Conservation (phyloP, 2,888 invertebrate genomes). For the Seladonia tumulorum region DNA sequence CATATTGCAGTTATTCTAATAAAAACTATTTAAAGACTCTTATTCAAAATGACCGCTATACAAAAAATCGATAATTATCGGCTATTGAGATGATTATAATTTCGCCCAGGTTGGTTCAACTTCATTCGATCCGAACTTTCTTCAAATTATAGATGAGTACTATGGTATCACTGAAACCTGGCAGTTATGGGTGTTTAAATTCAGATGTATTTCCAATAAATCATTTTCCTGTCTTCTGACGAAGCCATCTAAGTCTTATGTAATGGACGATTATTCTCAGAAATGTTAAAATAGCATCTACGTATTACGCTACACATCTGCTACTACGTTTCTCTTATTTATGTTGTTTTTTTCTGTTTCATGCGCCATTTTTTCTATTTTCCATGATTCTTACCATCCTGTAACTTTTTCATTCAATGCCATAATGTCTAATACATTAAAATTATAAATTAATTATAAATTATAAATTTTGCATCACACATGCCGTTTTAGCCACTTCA, state of each 20-base stretch:
- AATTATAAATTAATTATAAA: no score
- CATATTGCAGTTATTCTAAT: not conserved
- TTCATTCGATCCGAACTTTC: not conserved
- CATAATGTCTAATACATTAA: not conserved
- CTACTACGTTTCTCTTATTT: not conserved
- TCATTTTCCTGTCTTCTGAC: not conserved
- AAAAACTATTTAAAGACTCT: not conserved
- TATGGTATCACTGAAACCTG: not conserved
- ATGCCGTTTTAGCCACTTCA: not conserved
- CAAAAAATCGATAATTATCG: not conserved
- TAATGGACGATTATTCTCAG: not conserved
- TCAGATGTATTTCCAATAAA: not conserved
- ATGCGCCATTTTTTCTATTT: not conserved
- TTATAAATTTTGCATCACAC: not conserved
- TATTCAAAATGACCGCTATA: not conserved
- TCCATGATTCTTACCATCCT: not conserved
- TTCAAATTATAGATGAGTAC: not conserved
- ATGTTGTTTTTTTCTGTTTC: not conserved
- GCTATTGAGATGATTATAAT: not conserved
- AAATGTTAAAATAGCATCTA: not conserved
- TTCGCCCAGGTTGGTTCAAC: not conserved
- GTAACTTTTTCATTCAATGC: not conserved
- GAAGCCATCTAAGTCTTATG: slow-evolving; percentile 5
- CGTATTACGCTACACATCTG: not conserved
- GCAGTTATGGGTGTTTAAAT: not conserved